phyloP scores from a whole-genome alignment of 2,888 invertebrate genomes.

The Xestia sexstrigata region DNA sequence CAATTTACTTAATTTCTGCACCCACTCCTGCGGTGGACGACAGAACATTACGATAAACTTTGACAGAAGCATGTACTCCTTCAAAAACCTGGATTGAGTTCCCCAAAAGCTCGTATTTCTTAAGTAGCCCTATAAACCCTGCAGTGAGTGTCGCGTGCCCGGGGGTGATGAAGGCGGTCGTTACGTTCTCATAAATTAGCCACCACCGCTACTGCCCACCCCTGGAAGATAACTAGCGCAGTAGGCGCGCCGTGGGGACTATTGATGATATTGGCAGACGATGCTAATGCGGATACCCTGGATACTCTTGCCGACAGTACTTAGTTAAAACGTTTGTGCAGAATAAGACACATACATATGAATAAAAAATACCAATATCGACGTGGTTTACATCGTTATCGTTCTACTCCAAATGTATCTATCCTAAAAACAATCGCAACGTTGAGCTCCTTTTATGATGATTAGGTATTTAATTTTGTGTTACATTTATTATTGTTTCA shows the following conservation, averaged over 20 bases:
- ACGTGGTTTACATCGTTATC: background rate
- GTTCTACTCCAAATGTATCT: background rate
- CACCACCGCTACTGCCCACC: constrained; percentile 26
- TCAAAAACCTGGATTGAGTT: constrained; percentile 1
- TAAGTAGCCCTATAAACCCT: background rate
- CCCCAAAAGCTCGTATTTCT: constrained; percentile 2
- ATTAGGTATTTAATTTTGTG: too few species aligned
- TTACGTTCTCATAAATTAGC: constrained; percentile 51
- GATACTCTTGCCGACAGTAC: background rate
- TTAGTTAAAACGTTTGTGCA: background rate
- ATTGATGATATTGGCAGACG: constrained; percentile 37
- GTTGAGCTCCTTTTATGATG: too few species aligned
- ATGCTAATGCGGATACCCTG: constrained; percentile 23
- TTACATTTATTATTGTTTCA: too few species aligned
- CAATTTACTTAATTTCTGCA: background rate
- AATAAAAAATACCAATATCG: background rate
- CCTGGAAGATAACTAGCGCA: constrained; percentile 37
- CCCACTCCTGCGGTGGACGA: too few species aligned
- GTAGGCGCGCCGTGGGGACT: constrained; percentile 27
- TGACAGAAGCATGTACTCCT: background rate
- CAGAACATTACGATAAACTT: background rate
- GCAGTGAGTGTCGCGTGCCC: constrained; percentile 45
- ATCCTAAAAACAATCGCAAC: background rate
- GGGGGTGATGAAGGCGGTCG: constrained; percentile 41
- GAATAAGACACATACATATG: background rate